Conservation (phyloP, 2,113 vertebrate species). For the Callipepla squamata region DNA sequence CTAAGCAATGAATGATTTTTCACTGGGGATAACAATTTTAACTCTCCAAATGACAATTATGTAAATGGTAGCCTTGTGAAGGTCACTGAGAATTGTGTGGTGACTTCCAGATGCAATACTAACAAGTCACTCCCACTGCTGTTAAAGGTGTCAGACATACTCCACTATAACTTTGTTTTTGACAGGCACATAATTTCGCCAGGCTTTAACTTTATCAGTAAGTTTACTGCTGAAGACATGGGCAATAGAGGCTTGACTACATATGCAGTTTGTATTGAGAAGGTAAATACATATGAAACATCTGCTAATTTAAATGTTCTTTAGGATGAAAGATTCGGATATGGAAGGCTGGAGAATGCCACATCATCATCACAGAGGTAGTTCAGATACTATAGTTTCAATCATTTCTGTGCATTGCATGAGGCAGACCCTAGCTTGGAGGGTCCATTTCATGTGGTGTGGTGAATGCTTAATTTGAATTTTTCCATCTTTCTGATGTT, state of each 20-base stretch:
- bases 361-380: not conserved
- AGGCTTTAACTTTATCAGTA: not conserved
- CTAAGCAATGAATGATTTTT: not conserved
- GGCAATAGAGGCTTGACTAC: not conserved
- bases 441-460: not conserved
- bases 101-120: not conserved
- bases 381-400: not conserved
- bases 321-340: not conserved
- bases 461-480: not conserved
- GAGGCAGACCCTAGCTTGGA: not conserved
- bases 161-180: not conserved
- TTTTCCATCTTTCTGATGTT: constrained; percentile 33
- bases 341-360: not conserved
- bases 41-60: not conserved
- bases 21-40: not conserved
- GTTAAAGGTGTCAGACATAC: not conserved
- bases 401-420: not conserved
- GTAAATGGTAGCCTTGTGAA: not conserved
- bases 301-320: not conserved
- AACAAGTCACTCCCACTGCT: not conserved
- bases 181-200: not conserved
- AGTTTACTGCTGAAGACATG: not conserved
- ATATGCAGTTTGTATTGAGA: not conserved
- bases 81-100: not conserved
- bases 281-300: not conserved